Base-by-base conservation (phyloP, 1,140 invertebrate species). In the Drosophila truncata region DNA sequence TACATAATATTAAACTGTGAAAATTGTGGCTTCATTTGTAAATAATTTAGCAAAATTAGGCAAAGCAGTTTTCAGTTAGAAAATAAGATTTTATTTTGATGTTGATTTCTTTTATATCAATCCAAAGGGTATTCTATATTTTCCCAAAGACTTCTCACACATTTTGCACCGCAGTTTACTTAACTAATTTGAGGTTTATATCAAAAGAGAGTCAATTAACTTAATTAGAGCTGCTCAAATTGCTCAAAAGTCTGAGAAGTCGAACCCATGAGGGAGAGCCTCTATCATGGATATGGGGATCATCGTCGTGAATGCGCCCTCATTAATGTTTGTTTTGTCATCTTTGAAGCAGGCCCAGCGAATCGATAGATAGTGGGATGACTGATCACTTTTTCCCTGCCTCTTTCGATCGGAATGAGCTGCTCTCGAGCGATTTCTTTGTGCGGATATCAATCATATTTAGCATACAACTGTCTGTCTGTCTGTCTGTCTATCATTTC, bases 401-500 rank as follows among this genome's bases (percentile, higher is more conserved):
- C 29, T 37, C 35, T 37, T 0, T 37, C 2, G 35, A 49, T 60
- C n/a, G 37, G 23, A 23, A 61, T 29, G 54, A 63, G 13, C 29
- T n/a, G 27, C 52, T 63, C 25, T 63, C 25, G 23, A 31, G 25
- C 37, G 55, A 66, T 66, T 37, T 78, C 52, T 67, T 78, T 78
- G 65, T 78, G 37, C 14, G 42, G 16, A 39, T 80, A 88, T 87
- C 84, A 88, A 87, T 87, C 83, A 87, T 80, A 67, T 87, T 87
- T 87, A 80, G 70, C 84, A 83, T 83, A 88, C 72, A 87, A 88
- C 67, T 87, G 84, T 74, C 72, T 59, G 13, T 49, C 46, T 50
- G 46, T 23, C 71, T 87, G 84, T 62, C 75, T 60, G 31, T 78
- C 73, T 31, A 27, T 77, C 58, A 77, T 50, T 66, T n/a, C 39